These are phyloP conservation scores for Cydia pomonella DNA, from an alignment of 1,140 invertebrate genomes.

Conservation along the genomic window DNA sequence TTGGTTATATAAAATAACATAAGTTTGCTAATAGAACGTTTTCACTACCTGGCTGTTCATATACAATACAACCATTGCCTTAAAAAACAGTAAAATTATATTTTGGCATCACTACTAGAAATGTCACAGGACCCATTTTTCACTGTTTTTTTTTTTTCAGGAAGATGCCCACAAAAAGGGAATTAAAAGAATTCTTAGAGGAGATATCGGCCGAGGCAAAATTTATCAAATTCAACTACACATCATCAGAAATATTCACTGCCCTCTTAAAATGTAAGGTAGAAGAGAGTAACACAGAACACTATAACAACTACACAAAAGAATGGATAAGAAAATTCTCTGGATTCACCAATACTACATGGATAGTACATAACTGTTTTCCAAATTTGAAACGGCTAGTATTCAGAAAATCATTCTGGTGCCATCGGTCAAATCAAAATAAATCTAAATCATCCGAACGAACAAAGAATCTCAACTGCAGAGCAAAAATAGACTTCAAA, in stretches of 20 bases:
- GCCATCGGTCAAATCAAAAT: conserved; percentile 36
- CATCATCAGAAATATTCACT: conserved; percentile 37
- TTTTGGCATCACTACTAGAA: no score
- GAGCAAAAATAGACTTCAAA: conserved; percentile 39
- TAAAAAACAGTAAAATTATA: no score
- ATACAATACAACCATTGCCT: no score
- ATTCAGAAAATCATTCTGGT: conserved; percentile 36
- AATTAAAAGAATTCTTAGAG: conserved; percentile 39
- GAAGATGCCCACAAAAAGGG: conserved; percentile 39
- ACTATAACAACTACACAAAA: conserved; percentile 34
- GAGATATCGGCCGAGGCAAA: conserved; percentile 39
- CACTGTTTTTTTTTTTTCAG: neutral
- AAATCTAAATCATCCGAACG: conserved; percentile 2
- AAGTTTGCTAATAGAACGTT: no score
- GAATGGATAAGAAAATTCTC: conserved; percentile 46
- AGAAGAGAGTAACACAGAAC: conserved; percentile 23
- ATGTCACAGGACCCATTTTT: no score
- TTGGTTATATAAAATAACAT: no score
- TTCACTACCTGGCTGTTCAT: no score
- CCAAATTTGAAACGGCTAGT: conserved; percentile 37
- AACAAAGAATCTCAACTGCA: conserved; percentile 35
- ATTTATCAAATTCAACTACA: conserved; percentile 39
- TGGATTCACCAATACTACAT: conserved; percentile 42
- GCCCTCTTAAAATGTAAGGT: conserved; percentile 41
- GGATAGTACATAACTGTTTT: conserved; percentile 38